Conservation (phyloP, 2,797 vertebrate genomes). For the Acipenser transmontanus region DNA sequence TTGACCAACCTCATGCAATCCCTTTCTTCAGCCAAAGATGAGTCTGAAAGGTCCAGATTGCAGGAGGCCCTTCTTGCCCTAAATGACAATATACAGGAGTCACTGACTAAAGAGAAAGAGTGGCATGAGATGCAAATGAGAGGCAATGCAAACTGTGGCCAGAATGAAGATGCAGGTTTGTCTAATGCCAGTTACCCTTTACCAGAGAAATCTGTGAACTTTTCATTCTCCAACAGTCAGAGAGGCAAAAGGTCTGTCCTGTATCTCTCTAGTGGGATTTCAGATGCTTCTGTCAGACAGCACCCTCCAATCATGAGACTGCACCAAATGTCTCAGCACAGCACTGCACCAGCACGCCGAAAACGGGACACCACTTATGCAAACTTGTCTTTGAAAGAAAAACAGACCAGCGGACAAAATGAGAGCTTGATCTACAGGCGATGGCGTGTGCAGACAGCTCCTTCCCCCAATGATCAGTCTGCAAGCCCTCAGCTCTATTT, state of each 20-base stretch:
- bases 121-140: background rate
- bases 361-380: background rate
- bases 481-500: slow-evolving; percentile 2
- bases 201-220: background rate
- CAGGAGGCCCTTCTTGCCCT: background rate
- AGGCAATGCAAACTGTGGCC: background rate
- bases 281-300: background rate
- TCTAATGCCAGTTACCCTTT: background rate
- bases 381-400: background rate
- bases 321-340: background rate
- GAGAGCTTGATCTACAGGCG: slow-evolving; percentile 3
- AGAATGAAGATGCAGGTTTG: background rate
- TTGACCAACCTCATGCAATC: background rate
- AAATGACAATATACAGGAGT: background rate
- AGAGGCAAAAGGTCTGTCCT: background rate
- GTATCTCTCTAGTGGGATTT: background rate
- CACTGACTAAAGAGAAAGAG: slow-evolving; percentile 1
- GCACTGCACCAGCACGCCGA: background rate
- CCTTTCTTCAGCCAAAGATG: background rate
- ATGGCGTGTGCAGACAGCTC: background rate
- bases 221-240: background rate
- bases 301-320: background rate
- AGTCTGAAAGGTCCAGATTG: slow-evolving; percentile 2
- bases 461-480: background rate
- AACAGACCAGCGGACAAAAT: background rate